phyloP scores from a whole-genome alignment of 2,113 vertebrate genomes.

The Ceratotherium simum region DNA sequence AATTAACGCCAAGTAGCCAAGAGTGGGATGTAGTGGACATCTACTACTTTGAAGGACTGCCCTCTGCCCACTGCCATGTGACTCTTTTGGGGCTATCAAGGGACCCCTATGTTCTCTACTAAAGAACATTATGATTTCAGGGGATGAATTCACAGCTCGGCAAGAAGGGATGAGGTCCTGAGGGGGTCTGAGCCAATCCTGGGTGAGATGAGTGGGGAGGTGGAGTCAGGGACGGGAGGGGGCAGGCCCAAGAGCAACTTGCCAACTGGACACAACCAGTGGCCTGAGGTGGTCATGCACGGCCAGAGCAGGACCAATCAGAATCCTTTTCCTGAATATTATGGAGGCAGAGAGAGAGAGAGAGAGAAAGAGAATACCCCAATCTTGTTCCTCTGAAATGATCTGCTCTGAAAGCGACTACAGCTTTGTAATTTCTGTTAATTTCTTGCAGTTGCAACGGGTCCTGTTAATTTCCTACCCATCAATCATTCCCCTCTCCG shows the following conservation, averaged over 20 bases:
- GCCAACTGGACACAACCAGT: background rate
- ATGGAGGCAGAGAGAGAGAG: background rate
- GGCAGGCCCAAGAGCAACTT: background rate
- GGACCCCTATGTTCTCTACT: background rate
- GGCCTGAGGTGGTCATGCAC: background rate
- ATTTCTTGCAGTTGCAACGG: background rate
- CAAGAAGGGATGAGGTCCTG: background rate
- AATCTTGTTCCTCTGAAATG: background rate
- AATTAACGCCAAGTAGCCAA: background rate
- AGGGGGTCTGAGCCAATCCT: background rate
- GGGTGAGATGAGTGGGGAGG: background rate
- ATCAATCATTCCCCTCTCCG: fast-evolving
- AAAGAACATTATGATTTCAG: background rate
- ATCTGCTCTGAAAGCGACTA: background rate
- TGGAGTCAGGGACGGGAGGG: background rate
- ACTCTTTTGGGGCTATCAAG: background rate
- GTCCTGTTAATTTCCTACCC: background rate
- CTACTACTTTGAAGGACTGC: background rate
- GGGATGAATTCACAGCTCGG: background rate
- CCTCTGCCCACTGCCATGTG: no score
- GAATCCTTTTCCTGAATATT: background rate
- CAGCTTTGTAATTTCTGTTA: no score
- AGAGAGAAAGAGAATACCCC: background rate
- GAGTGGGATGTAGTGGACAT: background rate
- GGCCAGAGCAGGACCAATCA: background rate